Evolutionary conservation across 2,888 invertebrate genomes (phyloP), one percentile per base, ranked within the genome.

Genomic region (Leptinotarsa haldemani): DNA sequence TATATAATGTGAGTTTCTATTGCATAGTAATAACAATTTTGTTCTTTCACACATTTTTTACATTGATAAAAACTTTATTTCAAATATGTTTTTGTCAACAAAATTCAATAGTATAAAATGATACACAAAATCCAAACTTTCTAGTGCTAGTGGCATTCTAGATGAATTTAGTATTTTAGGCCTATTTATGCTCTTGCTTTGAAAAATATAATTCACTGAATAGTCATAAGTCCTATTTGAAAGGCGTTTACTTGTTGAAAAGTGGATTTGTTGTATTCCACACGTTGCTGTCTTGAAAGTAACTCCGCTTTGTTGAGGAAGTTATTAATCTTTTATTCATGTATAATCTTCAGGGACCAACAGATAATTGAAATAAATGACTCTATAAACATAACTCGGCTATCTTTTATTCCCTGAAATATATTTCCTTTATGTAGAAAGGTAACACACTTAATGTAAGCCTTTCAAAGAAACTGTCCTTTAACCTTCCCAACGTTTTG

Each of bases 401-500:
- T 25, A 25, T 30, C 16, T 30, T 61, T 15, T 15, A 30, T 61
- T 25, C 30, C 5, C 15, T 61, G 40, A n/a, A 40, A 61, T 18
- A 61, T 61, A 61, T 61, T 56, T 22, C 22, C 4, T 16, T 9
- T 18, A 5, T 52, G 9, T 50, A 50, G 48, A 50, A 16, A 16
- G 16, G 2, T 50, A 30, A 30, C 30, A 30, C 7, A 30, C 30
- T 30, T 12, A 3, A 50, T 16, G 16, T 16, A 12, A 16, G 48
- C 48, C 48, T 48, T 48, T 16, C 9, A 58, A 30, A 5, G 9
- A 56, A 5, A 20, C 9, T 56, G 3, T 20, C 9, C 12, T 2
- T 18, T 88, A 47, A 93, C 90, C 84, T 91, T 87, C 76, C 48
- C 12, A 13, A 13, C 15, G 48, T 48, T 48, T 89, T 25, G 25